Base-by-base conservation (phyloP, 2,888 invertebrate species). In the Ormyrus pomaceus region DNA sequence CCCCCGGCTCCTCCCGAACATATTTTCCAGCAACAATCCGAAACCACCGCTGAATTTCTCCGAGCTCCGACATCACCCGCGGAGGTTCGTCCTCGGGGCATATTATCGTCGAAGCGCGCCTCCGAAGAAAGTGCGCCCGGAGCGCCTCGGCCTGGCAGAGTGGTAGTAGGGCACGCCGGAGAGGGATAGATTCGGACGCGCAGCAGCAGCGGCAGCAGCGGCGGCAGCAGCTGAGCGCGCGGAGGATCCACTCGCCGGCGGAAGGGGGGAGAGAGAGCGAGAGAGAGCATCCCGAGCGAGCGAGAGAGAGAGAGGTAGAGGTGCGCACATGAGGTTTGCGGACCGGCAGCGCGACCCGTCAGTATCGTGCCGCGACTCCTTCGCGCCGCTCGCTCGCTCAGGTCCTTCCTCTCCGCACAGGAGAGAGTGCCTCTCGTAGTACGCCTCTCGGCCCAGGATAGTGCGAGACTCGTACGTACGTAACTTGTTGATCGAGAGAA, bases 281-380 rank as follows among this genome's bases (percentile, higher is more conserved):
- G 73, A 64, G 56, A 55, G 68, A 62, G 66, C 66, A 45, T 62
- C 55, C 59, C 45, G 53, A 55, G 13, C 56, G 51, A 45, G 65
- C 65, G 69, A 72, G 80, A 77, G 77, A 68, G 80, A 70, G 58
- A 58, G 58, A 13, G 11, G 73, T 51, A 50, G 56, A 45, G 48
- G 68, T 53, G 77, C 61, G 71, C 64, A 55, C 76, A 89, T 89
- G 89, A 89, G 88, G 89, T 89, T 88, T 86, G 86, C 86, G 87
- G 87, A 89, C 87, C 85, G 88, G 84, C 83, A 83, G 85, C 85
- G 82, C 83, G 85, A 84, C 85, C 82, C 87, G 87, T 89, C 89
- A 90, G 90, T 90, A 88, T 86, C 87, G 88, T 88, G 89, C 87
- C 88, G 89, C 87, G 89, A 86, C 86, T 87, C 88, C 84, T 84